phyloP scores from a whole-genome alignment of 2,797 vertebrate genomes.

The Uromys caudimaculatus region DNA sequence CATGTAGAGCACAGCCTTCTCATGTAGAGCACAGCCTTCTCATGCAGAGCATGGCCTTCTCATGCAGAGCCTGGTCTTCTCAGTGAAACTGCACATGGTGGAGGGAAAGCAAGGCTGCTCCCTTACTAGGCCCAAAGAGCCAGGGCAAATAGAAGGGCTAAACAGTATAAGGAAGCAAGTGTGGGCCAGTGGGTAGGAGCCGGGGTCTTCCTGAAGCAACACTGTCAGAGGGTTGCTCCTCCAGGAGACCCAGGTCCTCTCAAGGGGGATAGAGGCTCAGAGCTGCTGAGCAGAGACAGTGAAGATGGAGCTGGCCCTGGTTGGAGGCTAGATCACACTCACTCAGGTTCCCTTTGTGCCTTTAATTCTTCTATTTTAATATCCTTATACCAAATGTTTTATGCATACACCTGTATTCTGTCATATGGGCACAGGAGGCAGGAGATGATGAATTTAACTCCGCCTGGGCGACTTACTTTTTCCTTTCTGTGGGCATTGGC shows the following conservation, averaged over 20 bases:
- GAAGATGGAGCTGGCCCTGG: not conserved
- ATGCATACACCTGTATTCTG: not conserved
- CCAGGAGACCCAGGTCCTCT: not conserved
- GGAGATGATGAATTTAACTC: too few species aligned
- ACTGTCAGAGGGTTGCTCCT: not conserved
- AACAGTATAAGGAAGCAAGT: not conserved
- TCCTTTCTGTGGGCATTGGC: not conserved
- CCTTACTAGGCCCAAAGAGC: not conserved
- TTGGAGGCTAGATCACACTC: not conserved
- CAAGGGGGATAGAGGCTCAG: not conserved
- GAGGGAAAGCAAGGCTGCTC: not conserved
- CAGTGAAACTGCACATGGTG: too few species aligned
- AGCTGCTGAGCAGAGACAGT: not conserved
- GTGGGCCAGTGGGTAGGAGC: too few species aligned
- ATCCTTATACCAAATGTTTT: not conserved
- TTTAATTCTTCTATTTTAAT: not conserved
- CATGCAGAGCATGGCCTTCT: not conserved
- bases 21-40: not conserved
- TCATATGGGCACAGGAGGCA: not conserved
- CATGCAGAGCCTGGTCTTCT: not conserved
- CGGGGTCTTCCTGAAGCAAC: not conserved
- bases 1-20: not conserved
- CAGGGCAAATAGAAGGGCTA: not conserved
- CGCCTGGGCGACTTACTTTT: too few species aligned
- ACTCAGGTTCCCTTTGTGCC: not conserved